Conservation (phyloP, 2,113 vertebrate species). For the Phrynocephalus versicolor region DNA sequence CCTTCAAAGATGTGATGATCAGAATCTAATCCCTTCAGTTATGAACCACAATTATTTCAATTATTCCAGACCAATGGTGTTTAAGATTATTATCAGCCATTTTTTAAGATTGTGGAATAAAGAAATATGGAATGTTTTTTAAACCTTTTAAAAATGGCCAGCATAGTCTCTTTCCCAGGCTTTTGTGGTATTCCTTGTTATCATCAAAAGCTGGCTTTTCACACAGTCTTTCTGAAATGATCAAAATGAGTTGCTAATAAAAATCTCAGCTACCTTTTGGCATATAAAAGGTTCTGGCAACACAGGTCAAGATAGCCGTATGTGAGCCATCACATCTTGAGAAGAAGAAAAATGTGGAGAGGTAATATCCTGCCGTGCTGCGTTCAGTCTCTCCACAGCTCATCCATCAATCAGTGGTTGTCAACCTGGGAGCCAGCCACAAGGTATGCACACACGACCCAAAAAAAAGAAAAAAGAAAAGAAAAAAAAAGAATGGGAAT, state of each 20-base stretch:
- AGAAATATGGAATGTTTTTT: background rate
- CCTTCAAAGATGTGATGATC: background rate
- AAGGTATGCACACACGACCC: background rate
- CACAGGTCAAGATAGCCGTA: background rate
- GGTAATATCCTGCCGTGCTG: background rate
- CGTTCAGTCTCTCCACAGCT: background rate
- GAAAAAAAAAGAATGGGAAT: slow-evolving; percentile 34
- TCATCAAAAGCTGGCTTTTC: background rate
- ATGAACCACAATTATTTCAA: background rate
- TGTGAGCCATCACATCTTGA: background rate
- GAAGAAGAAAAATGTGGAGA: background rate
- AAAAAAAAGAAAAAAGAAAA: slow-evolving; percentile 35
- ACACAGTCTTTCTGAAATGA: slow-evolving; percentile 9
- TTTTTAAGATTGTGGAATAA: background rate
- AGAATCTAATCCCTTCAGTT: background rate
- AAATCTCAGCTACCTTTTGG: slow-evolving; percentile 5
- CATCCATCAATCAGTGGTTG: slow-evolving; percentile 1
- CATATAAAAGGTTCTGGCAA: slow-evolving; percentile 8
- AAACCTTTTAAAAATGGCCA: background rate
- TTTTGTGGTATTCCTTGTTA: background rate
- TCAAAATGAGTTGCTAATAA: slow-evolving; percentile 24
- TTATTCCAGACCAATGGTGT: background rate
- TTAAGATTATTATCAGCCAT: background rate
- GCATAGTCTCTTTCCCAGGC: background rate
- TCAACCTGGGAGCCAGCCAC: background rate